Evolutionary conservation across 2,113 vertebrate genomes (phyloP).

Genomic region (Tyto alba): DNA sequence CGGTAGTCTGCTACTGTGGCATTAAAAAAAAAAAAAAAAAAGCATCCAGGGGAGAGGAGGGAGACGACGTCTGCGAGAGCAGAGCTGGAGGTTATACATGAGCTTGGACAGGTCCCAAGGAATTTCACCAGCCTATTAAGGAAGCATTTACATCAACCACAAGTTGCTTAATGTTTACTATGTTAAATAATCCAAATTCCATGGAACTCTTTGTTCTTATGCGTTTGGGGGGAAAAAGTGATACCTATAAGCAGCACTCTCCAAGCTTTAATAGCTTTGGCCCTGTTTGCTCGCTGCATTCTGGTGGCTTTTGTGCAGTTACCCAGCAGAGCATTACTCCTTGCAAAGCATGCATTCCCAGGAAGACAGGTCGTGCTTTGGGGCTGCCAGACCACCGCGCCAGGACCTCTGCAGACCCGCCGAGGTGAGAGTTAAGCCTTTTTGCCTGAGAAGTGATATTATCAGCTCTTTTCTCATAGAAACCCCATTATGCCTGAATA

Average conservation of each 20-base stretch:
- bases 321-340: neutral
- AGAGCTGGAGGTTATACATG: neutral
- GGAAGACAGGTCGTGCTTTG: neutral
- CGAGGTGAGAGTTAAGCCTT: neutral
- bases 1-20: neutral
- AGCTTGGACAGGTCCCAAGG: neutral
- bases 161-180: slow-evolving; percentile 16
- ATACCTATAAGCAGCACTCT: neutral
- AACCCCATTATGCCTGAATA: neutral
- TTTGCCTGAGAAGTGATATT: slow-evolving; percentile 29
- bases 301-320: neutral
- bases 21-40: neutral
- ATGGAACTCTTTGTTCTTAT: neutral
- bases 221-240: neutral
- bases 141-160: slow-evolving; percentile 1
- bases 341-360: neutral
- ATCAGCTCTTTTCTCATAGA: slow-evolving; percentile 36
- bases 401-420: neutral
- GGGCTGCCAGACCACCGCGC: neutral
- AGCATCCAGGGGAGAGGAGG: neutral
- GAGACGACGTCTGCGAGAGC: neutral
- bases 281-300: neutral
- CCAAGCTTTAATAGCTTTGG: neutral
- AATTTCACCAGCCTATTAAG: slow-evolving; percentile 18
- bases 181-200: neutral